Evolutionary conservation across 2,797 vertebrate genomes (phyloP), one percentile per base, ranked within the genome.

Genomic region (Amphiprion clarkii): DNA sequence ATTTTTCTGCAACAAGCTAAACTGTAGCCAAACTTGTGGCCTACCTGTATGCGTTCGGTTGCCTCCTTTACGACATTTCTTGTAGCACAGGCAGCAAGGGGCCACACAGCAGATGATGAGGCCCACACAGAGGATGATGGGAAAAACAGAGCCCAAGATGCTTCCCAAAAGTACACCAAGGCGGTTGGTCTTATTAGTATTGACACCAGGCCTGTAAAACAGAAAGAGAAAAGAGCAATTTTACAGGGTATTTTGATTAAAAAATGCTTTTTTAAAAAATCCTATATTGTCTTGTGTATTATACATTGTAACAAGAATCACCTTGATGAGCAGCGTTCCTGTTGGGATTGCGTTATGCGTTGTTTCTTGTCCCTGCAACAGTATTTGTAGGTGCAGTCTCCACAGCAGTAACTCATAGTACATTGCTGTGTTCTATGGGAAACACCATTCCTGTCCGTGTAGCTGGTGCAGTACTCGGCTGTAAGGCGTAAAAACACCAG

Each of bases 1-100:
- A 46, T 6, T 17, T 44, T 14, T 44, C 4, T 16, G 13, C 14
- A 44, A 2, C 17, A 19, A 46, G 19, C 5, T 19, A 21, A 53
- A 55, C 5, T 52, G 0, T 14, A 44, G 59, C 19, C 3, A 55
- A 29, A 29, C 17, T 6, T 3, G 21, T 8, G 12, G 36, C 81
- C 46, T 78, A 88, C 86, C 21, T 42, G n/a, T 83, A 0, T 11
- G 36, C 5, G 46, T 23, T 29, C 1, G 31, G 44, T 29, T 42
- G 23, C 0, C 40, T 46, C 49, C 6, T 69, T 79, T 74, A 46
- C 6, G 11, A 71, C 78, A 84, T 39, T 11, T 84, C 23, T 79
- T 86, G 84, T 86, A 84, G 46, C 55, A 17, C 7, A 79, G 62
- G 59, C 88, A 92, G 71, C 82, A 89, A 3, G 88, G 86, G 60